Evolutionary conservation across 1,140 invertebrate genomes (phyloP).

Genomic region (Lordiphosa mommai): DNA sequence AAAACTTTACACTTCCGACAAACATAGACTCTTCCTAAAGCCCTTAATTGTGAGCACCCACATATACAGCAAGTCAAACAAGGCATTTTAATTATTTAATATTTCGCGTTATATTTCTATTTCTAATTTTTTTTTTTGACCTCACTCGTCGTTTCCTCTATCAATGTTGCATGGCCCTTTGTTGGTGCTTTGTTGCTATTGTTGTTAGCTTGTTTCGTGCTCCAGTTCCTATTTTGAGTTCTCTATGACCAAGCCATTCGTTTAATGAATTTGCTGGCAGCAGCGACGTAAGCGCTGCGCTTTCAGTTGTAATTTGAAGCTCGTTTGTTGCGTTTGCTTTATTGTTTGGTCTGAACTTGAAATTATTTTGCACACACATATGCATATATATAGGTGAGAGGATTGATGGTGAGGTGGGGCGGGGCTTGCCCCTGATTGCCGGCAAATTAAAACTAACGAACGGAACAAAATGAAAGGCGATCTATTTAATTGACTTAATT

Average conservation of each 20-base stretch:
- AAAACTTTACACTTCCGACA: too few relatives aligned
- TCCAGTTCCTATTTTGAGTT: constrained; percentile 54
- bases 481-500: constrained; percentile 29
- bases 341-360: constrained; percentile 65
- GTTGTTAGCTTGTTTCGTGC: constrained; percentile 43
- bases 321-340: constrained; percentile 69
- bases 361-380: constrained; percentile 31
- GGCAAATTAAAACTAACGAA: constrained; percentile 30
- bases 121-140: constrained; percentile 32
- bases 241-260: constrained; percentile 32
- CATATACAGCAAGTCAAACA: constrained; percentile 6
- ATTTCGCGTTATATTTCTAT: constrained; percentile 21
- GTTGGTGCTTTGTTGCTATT: constrained; percentile 15
- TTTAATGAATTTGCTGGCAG: constrained; percentile 58
- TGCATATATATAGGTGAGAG: constrained; percentile 35
- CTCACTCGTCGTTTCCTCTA: constrained; percentile 41
- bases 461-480: constrained; percentile 16
- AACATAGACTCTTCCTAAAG: too few relatives aligned
- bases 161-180: constrained; percentile 59
- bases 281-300: constrained; percentile 3
- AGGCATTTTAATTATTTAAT: constrained; percentile 55
- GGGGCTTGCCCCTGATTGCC: constrained; percentile 32
- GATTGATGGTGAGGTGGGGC: background rate
- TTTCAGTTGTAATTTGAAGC: constrained; percentile 74
- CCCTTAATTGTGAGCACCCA: background rate